phyloP scores from a whole-genome alignment of 2,797 vertebrate species.

The Ptychadena robeensis region DNA sequence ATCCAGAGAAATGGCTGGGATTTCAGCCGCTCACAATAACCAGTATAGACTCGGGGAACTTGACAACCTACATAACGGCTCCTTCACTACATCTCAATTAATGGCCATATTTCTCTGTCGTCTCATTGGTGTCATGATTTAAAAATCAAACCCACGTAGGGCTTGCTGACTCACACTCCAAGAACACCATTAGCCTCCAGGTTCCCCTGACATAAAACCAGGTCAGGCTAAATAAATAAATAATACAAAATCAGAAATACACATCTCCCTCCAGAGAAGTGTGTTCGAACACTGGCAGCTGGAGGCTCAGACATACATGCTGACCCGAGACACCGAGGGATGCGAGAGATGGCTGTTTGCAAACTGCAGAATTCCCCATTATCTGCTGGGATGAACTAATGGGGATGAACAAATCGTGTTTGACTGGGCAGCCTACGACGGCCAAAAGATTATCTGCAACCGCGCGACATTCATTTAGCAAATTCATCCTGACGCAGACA shows the following conservation, averaged over 20 bases:
- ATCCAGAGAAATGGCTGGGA: conserved; percentile 39
- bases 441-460: conserved; percentile 20
- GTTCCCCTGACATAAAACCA: conserved; percentile 47
- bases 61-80: background rate
- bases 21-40: conserved; percentile 18
- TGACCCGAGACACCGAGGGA: conserved; percentile 24
- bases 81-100: conserved; percentile 32
- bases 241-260: background rate
- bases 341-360: background rate
- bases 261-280: conserved; percentile 36
- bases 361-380: conserved; percentile 16
- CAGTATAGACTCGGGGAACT: background rate
- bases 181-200: conserved; percentile 30
- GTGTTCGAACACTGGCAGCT: conserved; percentile 11
- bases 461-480: conserved; percentile 19
- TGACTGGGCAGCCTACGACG: conserved; percentile 16
- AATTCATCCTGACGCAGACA: conserved; percentile 10
- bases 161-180: conserved; percentile 12
- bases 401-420: conserved; percentile 26
- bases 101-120: conserved; percentile 10
- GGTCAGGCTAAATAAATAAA: conserved; percentile 42
- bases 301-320: conserved; percentile 20
- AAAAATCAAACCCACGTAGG: background rate
- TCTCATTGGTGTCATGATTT: conserved; percentile 34
- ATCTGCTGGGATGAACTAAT: conserved; percentile 34